Base-by-base conservation (phyloP, 2,888 invertebrate species). In the Ochlodes sylvanus region DNA sequence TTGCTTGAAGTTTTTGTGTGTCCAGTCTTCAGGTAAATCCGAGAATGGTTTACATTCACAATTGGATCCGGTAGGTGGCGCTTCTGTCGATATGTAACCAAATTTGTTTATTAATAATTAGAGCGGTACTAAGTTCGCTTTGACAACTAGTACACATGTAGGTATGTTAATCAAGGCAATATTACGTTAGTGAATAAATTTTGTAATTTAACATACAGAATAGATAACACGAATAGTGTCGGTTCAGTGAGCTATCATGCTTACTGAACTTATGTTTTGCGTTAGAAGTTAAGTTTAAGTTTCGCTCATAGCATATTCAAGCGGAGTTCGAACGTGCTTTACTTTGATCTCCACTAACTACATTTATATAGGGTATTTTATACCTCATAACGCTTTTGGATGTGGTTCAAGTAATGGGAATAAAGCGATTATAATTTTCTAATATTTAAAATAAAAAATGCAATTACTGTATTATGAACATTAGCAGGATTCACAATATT, bases 311-410 rank as follows among this genome's bases (percentile, higher is more conserved):
- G 52, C 32, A 67, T 61, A 67, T 66, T 60, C 66, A 42, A 42
- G 27, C 17, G n/a, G 44, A 47, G 61, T 67, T 61, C 34, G 67
- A 42, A 60, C 64, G 60, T 66, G 54, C 41, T 61, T 54, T 61
- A 42, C 67, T 67, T 67, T 67, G 61, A 67, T 67, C 67, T 61
- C 19, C 44, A 61, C 67, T 67, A 61, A 61, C 55, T 67, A 61
- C 67, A 61, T 67, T 61, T 61, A 61, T 67, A 67, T 61, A 55
- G 34, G 67, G 55, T 44, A 42, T 67, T 67, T 66, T 61, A 67
- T 61, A 61, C 61, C 55, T 67, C 67, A 61, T 67, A 67, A 55
- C 61, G 54, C 60, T 55, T 54, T 41, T 21, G 9, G 6, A 1
- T 42, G 17, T 55, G 54, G 66, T 54, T n/a, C 32, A 44, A 67